Evolutionary conservation across 2,888 invertebrate genomes (phyloP).

Genomic region (Pheosia tremula): DNA sequence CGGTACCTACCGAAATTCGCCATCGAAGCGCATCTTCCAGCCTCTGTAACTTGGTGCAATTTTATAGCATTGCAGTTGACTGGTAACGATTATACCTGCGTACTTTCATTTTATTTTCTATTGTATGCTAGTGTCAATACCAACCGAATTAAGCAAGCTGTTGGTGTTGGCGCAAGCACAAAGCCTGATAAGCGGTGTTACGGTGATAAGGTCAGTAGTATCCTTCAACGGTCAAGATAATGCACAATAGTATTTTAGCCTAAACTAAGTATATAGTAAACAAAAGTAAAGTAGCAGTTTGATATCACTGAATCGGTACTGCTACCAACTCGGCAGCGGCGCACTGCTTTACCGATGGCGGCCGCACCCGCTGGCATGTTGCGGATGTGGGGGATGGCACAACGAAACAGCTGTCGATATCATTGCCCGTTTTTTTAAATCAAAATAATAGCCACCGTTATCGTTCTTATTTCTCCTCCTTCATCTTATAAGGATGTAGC

Average conservation of each 20-base stretch:
- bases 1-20: constrained; percentile 73
- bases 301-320: constrained; percentile 27
- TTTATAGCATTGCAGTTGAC: constrained; percentile 24
- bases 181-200: no score
- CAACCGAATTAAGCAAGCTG: no score
- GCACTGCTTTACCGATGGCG: constrained; percentile 29
- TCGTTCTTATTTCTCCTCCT: constrained; percentile 55
- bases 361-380: constrained; percentile 58
- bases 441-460: constrained; percentile 65
- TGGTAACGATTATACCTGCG: constrained; percentile 4
- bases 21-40: constrained; percentile 71
- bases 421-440: constrained; percentile 56
- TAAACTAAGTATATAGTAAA: no score
- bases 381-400: constrained; percentile 55
- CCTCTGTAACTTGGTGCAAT: constrained; percentile 32
- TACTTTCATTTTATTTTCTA: no score
- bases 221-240: no score
- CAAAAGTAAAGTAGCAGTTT: neutral
- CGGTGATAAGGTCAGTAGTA: no score
- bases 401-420: constrained; percentile 58
- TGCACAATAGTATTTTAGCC: no score
- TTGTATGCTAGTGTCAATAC: neutral
- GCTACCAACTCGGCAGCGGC: constrained; percentile 39
- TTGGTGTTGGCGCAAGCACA: no score
- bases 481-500: constrained; percentile 54